Conservation (phyloP, 2,888 invertebrate species). For the Phyllotreta cruciferae region DNA sequence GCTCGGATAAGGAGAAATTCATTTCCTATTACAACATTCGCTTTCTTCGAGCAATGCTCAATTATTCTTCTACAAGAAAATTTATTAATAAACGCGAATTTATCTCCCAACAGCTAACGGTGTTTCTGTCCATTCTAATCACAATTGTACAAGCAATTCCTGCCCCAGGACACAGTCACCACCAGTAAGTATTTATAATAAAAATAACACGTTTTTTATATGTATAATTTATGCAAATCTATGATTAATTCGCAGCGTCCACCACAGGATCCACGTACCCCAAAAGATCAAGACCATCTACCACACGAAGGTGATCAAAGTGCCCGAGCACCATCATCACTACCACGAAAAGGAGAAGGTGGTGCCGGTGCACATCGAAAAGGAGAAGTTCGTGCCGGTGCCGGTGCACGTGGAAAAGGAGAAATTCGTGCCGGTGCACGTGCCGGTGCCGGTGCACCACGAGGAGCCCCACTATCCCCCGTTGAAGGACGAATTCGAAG, state of each 20-base stretch:
- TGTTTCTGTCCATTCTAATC: not conserved
- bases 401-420: constrained; percentile 11
- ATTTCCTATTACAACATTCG: constrained; percentile 5
- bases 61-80: not conserved
- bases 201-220: no score
- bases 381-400: constrained; percentile 21
- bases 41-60: not conserved
- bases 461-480: constrained; percentile 38
- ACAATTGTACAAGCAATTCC: not conserved
- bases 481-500: constrained; percentile 31
- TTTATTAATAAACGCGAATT: not conserved
- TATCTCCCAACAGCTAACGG: not conserved
- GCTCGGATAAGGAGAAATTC: not conserved
- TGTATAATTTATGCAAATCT: no score
- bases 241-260: constrained; percentile 48
- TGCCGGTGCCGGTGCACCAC: constrained; percentile 30
- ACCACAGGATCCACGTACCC: constrained; percentile 56
- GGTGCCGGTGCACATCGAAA: constrained; percentile 41
- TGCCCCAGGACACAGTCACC: constrained; percentile 7
- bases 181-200: constrained; percentile 8
- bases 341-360: constrained; percentile 54
- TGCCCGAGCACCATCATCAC: constrained; percentile 58
- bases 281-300: constrained; percentile 56
- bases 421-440: constrained; percentile 36
- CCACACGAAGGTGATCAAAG: constrained; percentile 56